phyloP scores from a whole-genome alignment of 2,113 vertebrate species.

The Albula glossodonta region DNA sequence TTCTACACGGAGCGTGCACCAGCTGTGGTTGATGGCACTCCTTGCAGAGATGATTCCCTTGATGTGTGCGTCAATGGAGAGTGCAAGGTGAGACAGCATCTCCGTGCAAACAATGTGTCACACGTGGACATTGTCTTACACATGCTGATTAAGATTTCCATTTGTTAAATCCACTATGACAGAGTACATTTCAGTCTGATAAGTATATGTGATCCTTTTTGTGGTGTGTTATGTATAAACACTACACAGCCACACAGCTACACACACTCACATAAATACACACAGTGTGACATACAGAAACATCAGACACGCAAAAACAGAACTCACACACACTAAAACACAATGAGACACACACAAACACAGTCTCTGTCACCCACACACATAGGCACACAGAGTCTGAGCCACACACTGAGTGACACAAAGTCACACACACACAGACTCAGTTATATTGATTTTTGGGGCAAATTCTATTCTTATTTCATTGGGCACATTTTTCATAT shows the following conservation, averaged over 20 bases:
- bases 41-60: slow-evolving; percentile 86
- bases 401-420: background rate
- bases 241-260: background rate
- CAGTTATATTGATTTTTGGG: background rate
- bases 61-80: slow-evolving; percentile 96
- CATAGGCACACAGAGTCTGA: background rate
- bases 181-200: background rate
- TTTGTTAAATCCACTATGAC: background rate
- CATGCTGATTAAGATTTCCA: background rate
- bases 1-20: slow-evolving; percentile 96
- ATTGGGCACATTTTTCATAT: no score
- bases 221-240: no score
- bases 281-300: background rate
- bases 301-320: background rate
- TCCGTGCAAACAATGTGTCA: background rate
- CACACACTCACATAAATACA: background rate
- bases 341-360: background rate
- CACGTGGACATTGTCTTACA: slow-evolving; percentile 9
- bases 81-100: slow-evolving; percentile 81
- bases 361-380: background rate
- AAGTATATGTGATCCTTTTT: no score
- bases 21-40: slow-evolving; percentile 90
- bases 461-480: no score
- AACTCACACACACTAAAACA: background rate
- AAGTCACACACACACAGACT: background rate